phyloP scores from a whole-genome alignment of 2,888 invertebrate genomes.

The Leptopterna dolabrata region DNA sequence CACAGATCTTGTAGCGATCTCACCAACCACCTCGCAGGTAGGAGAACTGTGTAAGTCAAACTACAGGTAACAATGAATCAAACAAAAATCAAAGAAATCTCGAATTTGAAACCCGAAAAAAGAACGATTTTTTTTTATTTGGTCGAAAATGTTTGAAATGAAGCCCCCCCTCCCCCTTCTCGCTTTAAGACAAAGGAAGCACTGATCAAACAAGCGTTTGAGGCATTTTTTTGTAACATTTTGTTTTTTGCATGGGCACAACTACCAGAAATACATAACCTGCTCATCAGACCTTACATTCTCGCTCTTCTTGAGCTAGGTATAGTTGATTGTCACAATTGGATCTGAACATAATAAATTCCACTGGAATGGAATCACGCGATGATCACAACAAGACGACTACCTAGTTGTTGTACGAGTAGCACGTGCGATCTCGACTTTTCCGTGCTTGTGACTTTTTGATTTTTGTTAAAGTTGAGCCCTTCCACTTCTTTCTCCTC shows the following conservation, averaged over 20 bases:
- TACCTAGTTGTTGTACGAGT: too few relatives aligned
- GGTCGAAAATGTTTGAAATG: background rate
- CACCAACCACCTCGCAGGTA: slow-evolving; percentile 73
- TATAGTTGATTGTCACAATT: background rate
- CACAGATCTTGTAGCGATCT: slow-evolving; percentile 59
- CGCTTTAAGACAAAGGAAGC: background rate
- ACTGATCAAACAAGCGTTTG: slow-evolving; percentile 14
- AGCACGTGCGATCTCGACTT: too few relatives aligned
- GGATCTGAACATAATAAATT: background rate
- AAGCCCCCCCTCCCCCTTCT: background rate
- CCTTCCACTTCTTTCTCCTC: background rate
- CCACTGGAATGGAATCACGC: background rate
- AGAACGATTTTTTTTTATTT: background rate
- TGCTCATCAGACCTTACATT: background rate
- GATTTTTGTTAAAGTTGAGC: background rate
- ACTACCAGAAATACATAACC: background rate
- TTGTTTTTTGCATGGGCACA: slow-evolving; percentile 44
- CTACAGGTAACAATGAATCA: slow-evolving; percentile 56
- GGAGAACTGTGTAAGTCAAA: slow-evolving; percentile 83
- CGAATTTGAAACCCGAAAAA: slow-evolving; percentile 1
- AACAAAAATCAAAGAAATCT: slow-evolving; percentile 23
- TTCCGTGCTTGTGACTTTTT: too few relatives aligned
- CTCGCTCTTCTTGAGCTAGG: background rate
- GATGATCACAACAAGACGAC: too few relatives aligned
- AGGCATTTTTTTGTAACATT: background rate